Conservation (phyloP, 2,113 vertebrate species). For the Synodontis membranacea region DNA sequence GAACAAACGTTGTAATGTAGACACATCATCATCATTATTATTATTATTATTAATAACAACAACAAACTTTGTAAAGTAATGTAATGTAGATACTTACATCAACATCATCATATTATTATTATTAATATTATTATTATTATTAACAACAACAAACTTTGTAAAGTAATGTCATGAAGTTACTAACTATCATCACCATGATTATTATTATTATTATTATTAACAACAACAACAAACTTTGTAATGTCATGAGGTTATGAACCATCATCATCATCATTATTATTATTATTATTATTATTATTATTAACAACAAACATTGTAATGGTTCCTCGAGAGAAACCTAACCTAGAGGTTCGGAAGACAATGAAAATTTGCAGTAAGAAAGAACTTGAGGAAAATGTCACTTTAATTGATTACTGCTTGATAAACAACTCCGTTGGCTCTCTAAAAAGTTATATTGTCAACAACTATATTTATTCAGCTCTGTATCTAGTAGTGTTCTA, state of each 20-base stretch:
- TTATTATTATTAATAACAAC: background rate
- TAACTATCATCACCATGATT: too few relatives aligned
- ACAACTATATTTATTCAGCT: background rate
- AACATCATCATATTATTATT: too few relatives aligned
- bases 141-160: background rate
- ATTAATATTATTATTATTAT: background rate
- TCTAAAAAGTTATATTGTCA: background rate
- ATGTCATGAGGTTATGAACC: too few relatives aligned
- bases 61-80: background rate
- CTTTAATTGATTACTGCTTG: background rate
- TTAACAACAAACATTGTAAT: background rate
- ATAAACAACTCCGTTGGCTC: background rate
- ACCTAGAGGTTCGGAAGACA: background rate
- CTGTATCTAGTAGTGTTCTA: background rate
- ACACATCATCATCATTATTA: too few relatives aligned
- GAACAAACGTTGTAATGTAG: too few relatives aligned
- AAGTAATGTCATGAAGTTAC: too few relatives aligned
- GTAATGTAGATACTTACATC: too few relatives aligned
- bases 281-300: background rate
- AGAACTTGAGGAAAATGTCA: background rate
- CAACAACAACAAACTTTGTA: background rate
- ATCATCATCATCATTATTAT: too few relatives aligned
- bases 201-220: background rate
- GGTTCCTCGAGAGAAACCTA: background rate
- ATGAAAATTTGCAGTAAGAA: background rate